phyloP scores from a whole-genome alignment of 2,888 invertebrate genomes.

The Uloborus plumipes region DNA sequence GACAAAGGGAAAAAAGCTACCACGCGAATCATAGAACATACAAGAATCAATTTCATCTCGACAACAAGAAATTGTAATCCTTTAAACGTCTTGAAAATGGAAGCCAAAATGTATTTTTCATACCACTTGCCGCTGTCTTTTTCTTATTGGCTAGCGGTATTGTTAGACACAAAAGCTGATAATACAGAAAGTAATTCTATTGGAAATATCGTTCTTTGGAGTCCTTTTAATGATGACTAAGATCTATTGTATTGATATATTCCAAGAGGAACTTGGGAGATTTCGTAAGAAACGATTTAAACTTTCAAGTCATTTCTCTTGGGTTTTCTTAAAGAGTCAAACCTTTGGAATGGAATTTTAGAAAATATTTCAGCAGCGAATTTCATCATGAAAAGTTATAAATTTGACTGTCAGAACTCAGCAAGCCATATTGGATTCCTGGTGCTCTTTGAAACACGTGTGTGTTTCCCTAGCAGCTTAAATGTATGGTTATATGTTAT shows the following conservation, averaged over 20 bases:
- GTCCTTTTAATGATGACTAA: slow-evolving; percentile 1
- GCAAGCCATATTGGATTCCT: too few species aligned
- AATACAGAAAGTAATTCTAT: slow-evolving; percentile 11
- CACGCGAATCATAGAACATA: slow-evolving; percentile 1
- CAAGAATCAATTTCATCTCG: slow-evolving; percentile 33
- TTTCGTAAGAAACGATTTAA: neutral
- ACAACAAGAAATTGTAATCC: slow-evolving; percentile 24
- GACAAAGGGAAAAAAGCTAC: slow-evolving; percentile 11
- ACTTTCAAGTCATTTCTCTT: too few species aligned
- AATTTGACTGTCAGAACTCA: too few species aligned
- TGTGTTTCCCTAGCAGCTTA: too few species aligned
- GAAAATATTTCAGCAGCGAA: too few species aligned
- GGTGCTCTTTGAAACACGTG: too few species aligned
- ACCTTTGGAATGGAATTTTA: too few species aligned
- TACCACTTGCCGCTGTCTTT: slow-evolving; percentile 1
- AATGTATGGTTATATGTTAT: too few species aligned
- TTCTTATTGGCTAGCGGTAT: slow-evolving; percentile 12
- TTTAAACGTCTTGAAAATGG: slow-evolving; percentile 29
- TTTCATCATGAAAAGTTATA: too few species aligned
- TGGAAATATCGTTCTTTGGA: neutral
- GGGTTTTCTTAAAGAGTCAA: too few species aligned
- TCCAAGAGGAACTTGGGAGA: neutral
- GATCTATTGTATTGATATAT: slow-evolving; percentile 10
- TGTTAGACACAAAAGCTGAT: neutral
- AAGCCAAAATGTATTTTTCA: slow-evolving; percentile 23